A percentile compares a stretch with the other conserved stretches of the same genome.
Evolutionary conservation across 92 coral and sea anemone genomes (phyloP).

Genomic region (Epizoanthus ramosus): DNA sequence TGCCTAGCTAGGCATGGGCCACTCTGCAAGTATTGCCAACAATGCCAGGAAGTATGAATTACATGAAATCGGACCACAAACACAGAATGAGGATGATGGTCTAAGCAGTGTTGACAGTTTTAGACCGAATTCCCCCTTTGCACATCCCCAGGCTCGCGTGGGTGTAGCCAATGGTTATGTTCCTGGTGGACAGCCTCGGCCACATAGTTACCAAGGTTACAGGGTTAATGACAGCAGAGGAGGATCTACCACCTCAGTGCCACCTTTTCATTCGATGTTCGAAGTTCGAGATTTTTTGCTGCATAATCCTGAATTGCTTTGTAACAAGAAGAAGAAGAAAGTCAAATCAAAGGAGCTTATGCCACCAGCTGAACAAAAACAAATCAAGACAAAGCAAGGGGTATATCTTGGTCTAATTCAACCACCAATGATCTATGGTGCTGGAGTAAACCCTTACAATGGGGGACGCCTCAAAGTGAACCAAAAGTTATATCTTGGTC

Average conservation of each 20-base stretch:
- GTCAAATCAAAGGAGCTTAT: slow-evolving; percentile 36
- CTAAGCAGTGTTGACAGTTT: slow-evolving; percentile 78
- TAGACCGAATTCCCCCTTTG: slow-evolving; percentile 76
- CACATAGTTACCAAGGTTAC: slow-evolving; percentile 50
- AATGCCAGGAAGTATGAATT: slow-evolving; percentile 54
- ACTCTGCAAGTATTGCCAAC: slow-evolving; percentile 72
- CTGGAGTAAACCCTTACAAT: slow-evolving; percentile 66
- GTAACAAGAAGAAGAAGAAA: slow-evolving; percentile 58
- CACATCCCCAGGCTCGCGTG: slow-evolving; percentile 74
- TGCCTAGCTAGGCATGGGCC: slow-evolving; percentile 57
- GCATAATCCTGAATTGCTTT: slow-evolving; percentile 68
- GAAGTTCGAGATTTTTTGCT: slow-evolving; percentile 74
- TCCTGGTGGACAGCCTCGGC: slow-evolving; percentile 28
- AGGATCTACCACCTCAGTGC: slow-evolving; percentile 13
- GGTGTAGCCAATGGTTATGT: slow-evolving; percentile 45
- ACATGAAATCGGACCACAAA: slow-evolving; percentile 19
- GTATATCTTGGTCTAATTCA: slow-evolving; percentile 86
- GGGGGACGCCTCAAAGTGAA: slow-evolving; percentile 77
- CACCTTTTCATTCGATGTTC: slow-evolving; percentile 68
- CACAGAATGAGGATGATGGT: slow-evolving; percentile 54
- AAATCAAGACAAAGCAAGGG: slow-evolving; percentile 90
- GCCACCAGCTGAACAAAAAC: slow-evolving; percentile 60
- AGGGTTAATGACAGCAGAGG: slow-evolving; percentile 26
- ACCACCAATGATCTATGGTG: slow-evolving; percentile 74
- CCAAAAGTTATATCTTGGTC: slow-evolving; percentile 82